Conservation (phyloP, 2,888 invertebrate genomes). For the Laspeyria flexula region DNA sequence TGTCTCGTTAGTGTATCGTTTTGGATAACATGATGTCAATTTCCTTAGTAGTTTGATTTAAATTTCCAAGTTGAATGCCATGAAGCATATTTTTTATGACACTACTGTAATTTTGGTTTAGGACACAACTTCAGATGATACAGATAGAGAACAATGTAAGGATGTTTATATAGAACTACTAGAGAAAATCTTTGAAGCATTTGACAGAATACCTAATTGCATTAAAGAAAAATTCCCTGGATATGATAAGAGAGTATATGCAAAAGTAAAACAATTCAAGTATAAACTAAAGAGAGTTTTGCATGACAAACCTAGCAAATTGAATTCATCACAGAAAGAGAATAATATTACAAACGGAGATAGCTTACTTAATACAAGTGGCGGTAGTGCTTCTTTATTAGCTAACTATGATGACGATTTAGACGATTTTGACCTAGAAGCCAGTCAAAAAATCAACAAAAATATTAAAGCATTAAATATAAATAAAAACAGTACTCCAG, state of each 20-base stretch:
- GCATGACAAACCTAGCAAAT: constrained; percentile 70
- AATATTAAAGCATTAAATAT: constrained; percentile 23
- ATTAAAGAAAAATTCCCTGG: constrained; percentile 87
- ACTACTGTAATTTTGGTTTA: constrained; percentile 44
- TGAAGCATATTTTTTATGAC: too few relatives aligned
- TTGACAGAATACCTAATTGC: constrained; percentile 88
- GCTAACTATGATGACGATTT: constrained; percentile 53
- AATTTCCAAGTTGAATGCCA: too few relatives aligned
- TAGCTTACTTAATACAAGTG: constrained; percentile 26
- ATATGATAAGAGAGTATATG: constrained; percentile 84
- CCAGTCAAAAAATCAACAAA: constrained; percentile 46
- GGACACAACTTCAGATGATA: constrained; percentile 40
- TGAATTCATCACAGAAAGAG: constrained; percentile 33
- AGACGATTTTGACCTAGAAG: constrained; percentile 58
- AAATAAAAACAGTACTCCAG: constrained; percentile 17
- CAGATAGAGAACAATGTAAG: constrained; percentile 71
- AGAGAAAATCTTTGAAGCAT: constrained; percentile 87
- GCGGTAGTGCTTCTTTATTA: constrained; percentile 50
- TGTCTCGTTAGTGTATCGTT: too few relatives aligned
- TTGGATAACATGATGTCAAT: too few relatives aligned
- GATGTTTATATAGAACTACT: constrained; percentile 86
- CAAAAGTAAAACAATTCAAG: constrained; percentile 84
- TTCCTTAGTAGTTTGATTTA: too few relatives aligned
- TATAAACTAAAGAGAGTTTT: constrained; percentile 83
- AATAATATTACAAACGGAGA: constrained; percentile 40